A percentile compares a stretch with the other conserved stretches of the same genome.
Evolutionary conservation across 2,888 invertebrate species (phyloP).

Genomic region (Endotricha flammealis): DNA sequence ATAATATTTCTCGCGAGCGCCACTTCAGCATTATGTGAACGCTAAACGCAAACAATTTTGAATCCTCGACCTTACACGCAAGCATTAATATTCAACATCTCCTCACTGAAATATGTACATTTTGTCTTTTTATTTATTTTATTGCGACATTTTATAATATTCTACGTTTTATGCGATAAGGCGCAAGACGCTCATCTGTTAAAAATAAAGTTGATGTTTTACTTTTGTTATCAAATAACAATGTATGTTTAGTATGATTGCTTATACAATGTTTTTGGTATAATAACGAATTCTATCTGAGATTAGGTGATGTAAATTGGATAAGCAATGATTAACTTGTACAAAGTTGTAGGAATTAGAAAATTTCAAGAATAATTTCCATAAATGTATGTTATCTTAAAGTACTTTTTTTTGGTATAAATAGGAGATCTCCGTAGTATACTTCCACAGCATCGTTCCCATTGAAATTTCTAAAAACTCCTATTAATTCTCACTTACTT

Average conservation of each 20-base stretch:
- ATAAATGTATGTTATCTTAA: too few species aligned
- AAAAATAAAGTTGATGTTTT: slow-evolving; percentile 38
- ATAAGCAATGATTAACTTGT: too few species aligned
- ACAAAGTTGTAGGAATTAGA: too few species aligned
- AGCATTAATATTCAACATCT: slow-evolving; percentile 30
- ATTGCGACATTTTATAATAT: slow-evolving; percentile 76
- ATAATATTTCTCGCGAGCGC: slow-evolving; percentile 68
- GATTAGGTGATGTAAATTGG: too few species aligned
- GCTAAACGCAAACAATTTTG: slow-evolving; percentile 27
- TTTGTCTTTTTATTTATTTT: slow-evolving; percentile 72
- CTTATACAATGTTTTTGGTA: too few species aligned
- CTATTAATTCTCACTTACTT: too few species aligned
- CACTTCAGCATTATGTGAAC: slow-evolving; percentile 48
- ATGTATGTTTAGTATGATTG: slow-evolving; percentile 21
- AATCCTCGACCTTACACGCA: slow-evolving; percentile 31
- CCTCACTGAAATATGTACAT: slow-evolving; percentile 43
- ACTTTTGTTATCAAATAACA: slow-evolving; percentile 43
- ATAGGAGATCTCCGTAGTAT: too few species aligned
- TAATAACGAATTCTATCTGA: too few species aligned
- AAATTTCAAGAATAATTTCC: too few species aligned
- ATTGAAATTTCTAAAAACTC: too few species aligned
- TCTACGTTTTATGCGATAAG: slow-evolving; percentile 65
- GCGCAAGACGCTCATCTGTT: slow-evolving; percentile 58
- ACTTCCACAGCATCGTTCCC: too few species aligned
- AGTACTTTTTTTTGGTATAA: too few species aligned